phyloP scores from a whole-genome alignment of 1,140 invertebrate species.

The Drosophila kikkawai region DNA sequence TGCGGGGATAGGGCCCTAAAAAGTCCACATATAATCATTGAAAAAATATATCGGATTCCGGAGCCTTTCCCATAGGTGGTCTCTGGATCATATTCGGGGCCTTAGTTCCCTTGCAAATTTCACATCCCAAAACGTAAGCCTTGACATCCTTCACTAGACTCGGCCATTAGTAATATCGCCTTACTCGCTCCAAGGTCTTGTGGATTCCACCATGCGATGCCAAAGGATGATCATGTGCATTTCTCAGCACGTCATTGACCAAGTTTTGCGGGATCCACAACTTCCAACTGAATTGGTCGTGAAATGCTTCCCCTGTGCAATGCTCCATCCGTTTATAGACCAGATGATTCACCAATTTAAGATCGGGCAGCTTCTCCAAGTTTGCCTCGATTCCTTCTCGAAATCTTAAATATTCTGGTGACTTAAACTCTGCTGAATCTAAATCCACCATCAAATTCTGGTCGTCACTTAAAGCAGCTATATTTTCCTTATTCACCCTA shows the following conservation, averaged over 20 bases:
- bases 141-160: conserved; percentile 15
- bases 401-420: background rate
- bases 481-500: background rate
- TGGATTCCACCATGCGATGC: conserved; percentile 9
- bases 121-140: conserved; percentile 7
- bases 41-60: conserved; percentile 6
- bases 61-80: conserved; percentile 23
- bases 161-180: conserved; percentile 23
- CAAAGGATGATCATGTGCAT: conserved; percentile 9
- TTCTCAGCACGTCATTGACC: background rate
- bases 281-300: conserved; percentile 1
- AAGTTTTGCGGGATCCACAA: conserved; percentile 13
- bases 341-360: too few species aligned
- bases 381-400: background rate
- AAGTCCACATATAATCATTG: too few species aligned
- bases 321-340: too few species aligned
- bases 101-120: conserved; percentile 13
- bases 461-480: background rate
- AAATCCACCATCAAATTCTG: background rate
- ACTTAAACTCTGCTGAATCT: background rate
- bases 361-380: too few species aligned
- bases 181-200: conserved; percentile 6
- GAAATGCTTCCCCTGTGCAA: too few species aligned
- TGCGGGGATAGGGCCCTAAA: too few species aligned
- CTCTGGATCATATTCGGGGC: conserved; percentile 14